phyloP scores from a whole-genome alignment of 1,140 invertebrate species.

The Drosophila kanapiae region DNA sequence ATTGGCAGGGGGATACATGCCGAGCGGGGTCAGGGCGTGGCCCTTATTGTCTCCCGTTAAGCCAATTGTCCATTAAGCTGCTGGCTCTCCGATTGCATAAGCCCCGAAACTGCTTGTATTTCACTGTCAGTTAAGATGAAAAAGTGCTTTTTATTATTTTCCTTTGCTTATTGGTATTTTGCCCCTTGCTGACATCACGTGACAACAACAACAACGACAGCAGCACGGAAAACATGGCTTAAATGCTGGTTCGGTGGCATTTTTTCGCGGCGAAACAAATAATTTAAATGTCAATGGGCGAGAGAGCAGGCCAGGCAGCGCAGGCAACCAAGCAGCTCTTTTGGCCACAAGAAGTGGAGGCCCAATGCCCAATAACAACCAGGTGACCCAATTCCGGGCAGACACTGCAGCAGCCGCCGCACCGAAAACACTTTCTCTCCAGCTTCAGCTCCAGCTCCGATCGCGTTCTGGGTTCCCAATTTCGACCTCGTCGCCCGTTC shows the following conservation, averaged over 20 bases:
- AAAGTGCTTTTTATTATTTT: conserved; percentile 55
- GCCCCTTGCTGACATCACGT: conserved; percentile 72
- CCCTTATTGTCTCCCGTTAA: conserved; percentile 33
- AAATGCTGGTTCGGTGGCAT: conserved; percentile 71
- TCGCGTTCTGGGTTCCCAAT: conserved; percentile 47
- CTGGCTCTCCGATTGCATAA: conserved; percentile 17
- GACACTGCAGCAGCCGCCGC: conserved; percentile 44
- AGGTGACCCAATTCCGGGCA: conserved; percentile 68
- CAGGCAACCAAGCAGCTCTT: conserved; percentile 14
- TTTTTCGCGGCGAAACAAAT: conserved; percentile 63
- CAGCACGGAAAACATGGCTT: conserved; percentile 28
- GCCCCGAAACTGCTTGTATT: conserved; percentile 47
- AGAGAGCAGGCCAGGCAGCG: conserved; percentile 31
- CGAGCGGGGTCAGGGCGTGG: conserved; percentile 34
- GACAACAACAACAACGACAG: conserved; percentile 43
- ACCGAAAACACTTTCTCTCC: conserved; percentile 75
- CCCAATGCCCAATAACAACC: conserved; percentile 34
- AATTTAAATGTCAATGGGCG: conserved; percentile 79
- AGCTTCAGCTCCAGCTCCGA: conserved; percentile 18
- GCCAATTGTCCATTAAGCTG: conserved; percentile 57
- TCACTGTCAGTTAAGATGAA: conserved; percentile 66
- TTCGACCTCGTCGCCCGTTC: conserved; percentile 55
- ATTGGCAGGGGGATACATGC: not conserved
- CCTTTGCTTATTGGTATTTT: conserved; percentile 43
- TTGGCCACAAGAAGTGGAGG: conserved; percentile 24